Evolutionary conservation across 1,140 invertebrate species (phyloP).

Genomic region (Melanaphis sacchari): DNA sequence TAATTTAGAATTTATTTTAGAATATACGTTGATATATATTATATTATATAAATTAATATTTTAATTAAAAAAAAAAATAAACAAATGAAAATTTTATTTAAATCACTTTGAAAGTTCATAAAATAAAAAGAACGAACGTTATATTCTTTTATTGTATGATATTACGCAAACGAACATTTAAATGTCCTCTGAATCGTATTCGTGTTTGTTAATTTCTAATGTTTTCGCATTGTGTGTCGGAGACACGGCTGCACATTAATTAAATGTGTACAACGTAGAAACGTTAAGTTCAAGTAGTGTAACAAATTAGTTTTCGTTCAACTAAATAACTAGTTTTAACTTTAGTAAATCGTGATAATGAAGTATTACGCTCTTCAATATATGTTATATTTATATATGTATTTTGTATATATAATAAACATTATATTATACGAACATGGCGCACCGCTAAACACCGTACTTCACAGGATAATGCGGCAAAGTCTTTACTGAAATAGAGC

Average conservation of each 20-base stretch:
- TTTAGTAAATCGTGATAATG: conserved; percentile 31
- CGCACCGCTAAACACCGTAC: not conserved
- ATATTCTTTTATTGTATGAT: not conserved
- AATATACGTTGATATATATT: not conserved
- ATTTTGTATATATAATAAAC: too few species aligned
- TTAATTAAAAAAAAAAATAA: conserved; percentile 7
- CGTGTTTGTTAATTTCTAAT: conserved; percentile 13
- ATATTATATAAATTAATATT: too few species aligned
- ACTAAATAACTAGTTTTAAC: conserved; percentile 47
- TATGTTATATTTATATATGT: not conserved
- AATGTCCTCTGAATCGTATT: conserved; percentile 28
- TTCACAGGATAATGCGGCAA: not conserved
- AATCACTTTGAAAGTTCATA: not conserved
- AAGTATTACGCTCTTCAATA: not conserved
- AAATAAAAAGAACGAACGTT: not conserved
- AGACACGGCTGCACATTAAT: conserved; percentile 46
- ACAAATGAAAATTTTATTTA: conserved; percentile 2
- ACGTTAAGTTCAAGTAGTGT: conserved; percentile 33
- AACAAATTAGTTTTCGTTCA: conserved; percentile 47
- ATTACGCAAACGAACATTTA: conserved; percentile 23
- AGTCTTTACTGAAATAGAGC: not conserved
- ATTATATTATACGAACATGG: not conserved
- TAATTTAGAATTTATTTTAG: not conserved
- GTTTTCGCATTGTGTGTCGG: conserved; percentile 28
- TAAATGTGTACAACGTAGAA: conserved; percentile 41